These are phyloP conservation scores for Axinella damicornis DNA, from an alignment of 37 sponge, comb jelly and placozoan species.

Conservation along the genomic window DNA sequence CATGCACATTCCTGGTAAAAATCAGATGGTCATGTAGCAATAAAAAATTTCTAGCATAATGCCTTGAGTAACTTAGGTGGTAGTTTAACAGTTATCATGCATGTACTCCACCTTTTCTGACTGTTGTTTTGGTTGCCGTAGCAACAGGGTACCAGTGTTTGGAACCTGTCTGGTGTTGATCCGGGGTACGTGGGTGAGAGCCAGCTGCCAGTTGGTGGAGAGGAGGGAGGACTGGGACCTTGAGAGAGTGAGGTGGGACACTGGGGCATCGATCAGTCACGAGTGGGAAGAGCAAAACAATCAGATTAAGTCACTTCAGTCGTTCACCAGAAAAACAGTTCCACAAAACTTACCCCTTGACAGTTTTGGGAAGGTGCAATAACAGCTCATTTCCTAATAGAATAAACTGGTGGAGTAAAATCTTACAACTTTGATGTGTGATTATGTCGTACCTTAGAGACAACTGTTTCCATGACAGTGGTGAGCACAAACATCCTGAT, in stretches of 20 bases:
- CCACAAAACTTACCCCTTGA: slow-evolving; percentile 2
- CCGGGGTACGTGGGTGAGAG: background rate
- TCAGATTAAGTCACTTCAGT: too few relatives aligned
- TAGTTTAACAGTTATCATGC: too few relatives aligned
- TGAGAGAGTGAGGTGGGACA: background rate
- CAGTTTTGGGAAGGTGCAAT: background rate
- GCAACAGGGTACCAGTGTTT: slow-evolving; percentile 1
- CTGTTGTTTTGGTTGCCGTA: background rate
- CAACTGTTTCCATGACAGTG: slow-evolving; percentile 16
- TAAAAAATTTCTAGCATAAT: too few relatives aligned
- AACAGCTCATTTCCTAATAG: slow-evolving; percentile 22
- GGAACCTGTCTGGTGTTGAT: background rate
- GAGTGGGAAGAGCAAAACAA: too few relatives aligned
- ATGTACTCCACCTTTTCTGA: too few relatives aligned
- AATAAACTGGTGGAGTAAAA: background rate
- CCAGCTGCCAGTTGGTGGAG: background rate
- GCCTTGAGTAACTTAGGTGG: too few relatives aligned
- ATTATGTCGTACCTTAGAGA: slow-evolving; percentile 37
- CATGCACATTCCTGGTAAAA: too few relatives aligned
- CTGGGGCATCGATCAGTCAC: background rate
- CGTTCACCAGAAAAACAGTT: too few relatives aligned
- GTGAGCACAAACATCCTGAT: slow-evolving; percentile 10
- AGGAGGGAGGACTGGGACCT: background rate
- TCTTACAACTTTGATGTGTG: too few relatives aligned
- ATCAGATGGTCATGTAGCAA: too few relatives aligned